Base-by-base conservation (phyloP, 2,888 invertebrate species). In the Ditylenchus weischeri region DNA sequence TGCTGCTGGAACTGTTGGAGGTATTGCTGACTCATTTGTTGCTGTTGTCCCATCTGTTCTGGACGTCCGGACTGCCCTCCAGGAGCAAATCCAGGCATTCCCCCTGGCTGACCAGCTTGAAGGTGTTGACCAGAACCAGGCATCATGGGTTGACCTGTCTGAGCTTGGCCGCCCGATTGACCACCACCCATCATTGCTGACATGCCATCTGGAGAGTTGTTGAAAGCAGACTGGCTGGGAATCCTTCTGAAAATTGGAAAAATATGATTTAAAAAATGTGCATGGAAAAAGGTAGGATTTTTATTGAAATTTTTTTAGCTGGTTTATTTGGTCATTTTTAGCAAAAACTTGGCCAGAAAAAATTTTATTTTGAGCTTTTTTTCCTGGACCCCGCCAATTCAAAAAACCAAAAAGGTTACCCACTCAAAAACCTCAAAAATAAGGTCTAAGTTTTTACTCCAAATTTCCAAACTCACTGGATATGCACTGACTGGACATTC, bases 191-290 rank as follows among this genome's bases (percentile, higher is more conserved):
- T 48, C 43, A 38, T 60, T 21, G 60, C 47, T 18, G 60, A 47
- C 23, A 48, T 43, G 23, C 43, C 38, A 7, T 48, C 35, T 35
- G 62, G 50, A 43, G 48, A 23, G 19, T 7, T 35, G 43, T 51
- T 62, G 35, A 67, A 67, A 18, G 67, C 63, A 5, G 64, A 47
- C 29, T 67, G 67, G 65, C 67, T 67, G 35, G 67, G 65, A 43
- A 67, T 57, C 10, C 67, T 64, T 35, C 67, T 67, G 15, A 64
- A 66, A 43, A n/a, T 15, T 7, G 10, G 36, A 64, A 23, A 54
- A 64, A 23, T 64, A 35, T 19, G 0, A 48, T 48, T 18, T 35
- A 43, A 18, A 18, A 43, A 49, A 6, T 10, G n/a, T 11, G 15
- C 19, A 54, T 38, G 48, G 38, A 66, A 66, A 10, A 21, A n/a